Evolutionary conservation across 2,113 vertebrate genomes (phyloP), one percentile per base, ranked within the genome.

Genomic region (Picathartes gymnocephalus): DNA sequence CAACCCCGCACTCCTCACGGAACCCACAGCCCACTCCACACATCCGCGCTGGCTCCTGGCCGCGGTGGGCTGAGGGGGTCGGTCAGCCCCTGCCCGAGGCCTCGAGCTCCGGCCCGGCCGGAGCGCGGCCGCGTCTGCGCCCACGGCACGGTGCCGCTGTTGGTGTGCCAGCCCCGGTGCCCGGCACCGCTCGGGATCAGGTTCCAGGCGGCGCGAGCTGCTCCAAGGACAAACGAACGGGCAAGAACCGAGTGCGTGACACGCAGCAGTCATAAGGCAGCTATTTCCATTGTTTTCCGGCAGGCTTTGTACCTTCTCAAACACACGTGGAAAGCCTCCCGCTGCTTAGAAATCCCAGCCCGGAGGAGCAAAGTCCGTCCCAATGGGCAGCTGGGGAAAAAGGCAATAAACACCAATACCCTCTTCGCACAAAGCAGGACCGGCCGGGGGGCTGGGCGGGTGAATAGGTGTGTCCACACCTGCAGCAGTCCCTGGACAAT

Each of bases 251-350:
- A 81, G 90, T 88, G 95, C 92, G 94, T 96, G 80, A 95, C 86
- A 96, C 45, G 54, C 92, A 68, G 91, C 92, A 91, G 86, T 92
- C 93, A 79, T 84, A 65, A 96, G 94, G 83, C 95, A 91, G 90
- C 84, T 88, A 76, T 94, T 94, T 92, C 93, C 91, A 95, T 93
- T 96, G 95, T 95, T 96, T 97, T 92, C 88, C 85, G 28, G 81
- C 90, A 88, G 95, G 94, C 84, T 92, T 95, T 95, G 92, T 95
- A 95, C 93, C 96, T 95, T 84, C 95, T 66, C 76, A 81, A 71
- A 89, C 80, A 77, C 92, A 95, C 91, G 87, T 85, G 88, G 92
- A 82, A 89, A 95, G 48, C 89, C 92, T 97, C 93, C 93, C 3
- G 48, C 95, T 61, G 90, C 89, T 95, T 23, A 69, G 53, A 86